Conservation (phyloP, 2,888 invertebrate genomes). For the Clivina fossor region DNA sequence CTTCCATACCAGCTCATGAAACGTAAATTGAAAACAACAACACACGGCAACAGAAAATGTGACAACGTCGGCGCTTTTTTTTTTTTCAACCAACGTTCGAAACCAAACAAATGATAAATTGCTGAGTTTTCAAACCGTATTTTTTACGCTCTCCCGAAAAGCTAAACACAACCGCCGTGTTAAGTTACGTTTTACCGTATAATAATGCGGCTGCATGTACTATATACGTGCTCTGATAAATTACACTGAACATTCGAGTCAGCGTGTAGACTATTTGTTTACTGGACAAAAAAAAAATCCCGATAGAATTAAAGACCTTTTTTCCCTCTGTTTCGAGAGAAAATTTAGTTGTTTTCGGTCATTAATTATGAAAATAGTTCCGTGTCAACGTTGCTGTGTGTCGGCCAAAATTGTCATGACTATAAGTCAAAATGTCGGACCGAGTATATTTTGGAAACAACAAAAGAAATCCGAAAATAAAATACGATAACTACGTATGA, state of each 20-base stretch:
- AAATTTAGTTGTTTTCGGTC: too few species aligned
- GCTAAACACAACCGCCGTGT: slow-evolving; percentile 25
- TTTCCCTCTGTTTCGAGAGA: too few species aligned
- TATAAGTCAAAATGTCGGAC: slow-evolving; percentile 10
- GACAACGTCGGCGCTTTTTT: not conserved
- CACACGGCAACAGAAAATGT: slow-evolving; percentile 1
- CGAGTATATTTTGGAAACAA: slow-evolving; percentile 17
- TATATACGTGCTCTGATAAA: slow-evolving; percentile 22
- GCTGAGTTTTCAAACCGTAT: too few species aligned
- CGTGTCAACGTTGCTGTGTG: slow-evolving; percentile 4
- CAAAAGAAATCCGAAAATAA: slow-evolving; percentile 6
- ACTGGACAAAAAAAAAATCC: too few species aligned
- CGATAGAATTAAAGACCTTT: too few species aligned
- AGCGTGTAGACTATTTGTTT: slow-evolving; percentile 21
- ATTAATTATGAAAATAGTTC: slow-evolving; percentile 22
- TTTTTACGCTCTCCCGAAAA: slow-evolving; percentile 16
- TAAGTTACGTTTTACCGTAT: slow-evolving; percentile 13
- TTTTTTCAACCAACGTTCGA: too few species aligned
- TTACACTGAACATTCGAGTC: slow-evolving; percentile 18
- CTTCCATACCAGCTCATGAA: slow-evolving; percentile 1
- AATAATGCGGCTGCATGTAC: slow-evolving; percentile 18
- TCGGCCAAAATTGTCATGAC: slow-evolving; percentile 18
- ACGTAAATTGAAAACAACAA: not conserved
- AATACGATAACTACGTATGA: slow-evolving; percentile 4
- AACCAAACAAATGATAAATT: slow-evolving; percentile 26